A percentile compares a stretch with the other conserved stretches of the same genome.
phyloP scores from a whole-genome alignment of 2,888 invertebrate species.

The Clivina fossor region DNA sequence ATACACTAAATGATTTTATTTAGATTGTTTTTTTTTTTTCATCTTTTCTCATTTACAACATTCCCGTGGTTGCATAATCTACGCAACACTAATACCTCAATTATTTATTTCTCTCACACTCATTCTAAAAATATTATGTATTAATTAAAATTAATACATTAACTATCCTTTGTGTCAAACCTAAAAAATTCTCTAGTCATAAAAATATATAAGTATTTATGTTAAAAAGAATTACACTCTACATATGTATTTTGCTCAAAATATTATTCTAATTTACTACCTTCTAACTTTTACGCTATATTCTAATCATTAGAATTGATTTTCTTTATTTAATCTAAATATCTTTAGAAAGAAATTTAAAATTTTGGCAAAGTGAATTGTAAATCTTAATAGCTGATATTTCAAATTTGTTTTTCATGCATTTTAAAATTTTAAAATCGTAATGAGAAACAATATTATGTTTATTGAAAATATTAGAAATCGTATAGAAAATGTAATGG shows the following conservation, averaged over 20 bases:
- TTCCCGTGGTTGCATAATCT: constrained; percentile 13
- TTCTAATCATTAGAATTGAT: constrained; percentile 13
- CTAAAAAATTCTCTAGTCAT: constrained; percentile 24
- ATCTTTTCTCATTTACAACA: neutral
- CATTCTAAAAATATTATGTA: constrained; percentile 21
- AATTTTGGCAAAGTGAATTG: constrained; percentile 16
- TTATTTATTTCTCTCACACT: constrained; percentile 10
- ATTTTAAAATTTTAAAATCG: constrained; percentile 5
- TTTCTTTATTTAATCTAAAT: constrained; percentile 6
- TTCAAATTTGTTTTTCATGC: constrained; percentile 11
- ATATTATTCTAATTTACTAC: constrained; percentile 19
- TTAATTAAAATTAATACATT: too few relatives aligned
- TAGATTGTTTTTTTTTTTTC: neutral
- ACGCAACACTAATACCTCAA: neutral
- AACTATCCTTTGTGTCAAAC: constrained; percentile 12
- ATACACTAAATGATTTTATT: constrained; percentile 6
- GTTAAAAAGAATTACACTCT: constrained; percentile 14
- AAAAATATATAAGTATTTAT: constrained; percentile 26
- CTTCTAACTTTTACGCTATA: constrained; percentile 8
- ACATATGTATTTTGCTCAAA: constrained; percentile 7
- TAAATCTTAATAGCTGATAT: too few relatives aligned
- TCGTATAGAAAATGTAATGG: neutral
- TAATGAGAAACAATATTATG: too few relatives aligned
- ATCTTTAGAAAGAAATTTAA: constrained; percentile 14
- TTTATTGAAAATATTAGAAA: too few relatives aligned